Conservation (phyloP, 2,113 vertebrate genomes). For the Pterocles orientalis region DNA sequence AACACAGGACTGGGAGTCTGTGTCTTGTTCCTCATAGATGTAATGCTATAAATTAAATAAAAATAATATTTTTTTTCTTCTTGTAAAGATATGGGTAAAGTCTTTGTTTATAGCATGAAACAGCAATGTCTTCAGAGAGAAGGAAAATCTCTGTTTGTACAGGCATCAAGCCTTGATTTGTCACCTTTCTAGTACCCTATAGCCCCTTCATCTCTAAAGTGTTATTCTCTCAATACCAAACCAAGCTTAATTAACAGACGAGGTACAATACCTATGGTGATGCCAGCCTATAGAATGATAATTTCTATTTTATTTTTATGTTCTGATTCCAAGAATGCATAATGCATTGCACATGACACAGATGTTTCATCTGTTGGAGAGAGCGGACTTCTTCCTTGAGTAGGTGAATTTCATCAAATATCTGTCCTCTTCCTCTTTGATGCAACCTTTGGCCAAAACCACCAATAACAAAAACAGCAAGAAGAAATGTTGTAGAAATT, state of each 20-base stretch:
- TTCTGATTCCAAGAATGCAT: not conserved
- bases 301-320: not conserved
- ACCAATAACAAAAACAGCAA: not conserved
- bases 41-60: not conserved
- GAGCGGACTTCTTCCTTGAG: not conserved
- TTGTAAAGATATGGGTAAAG: not conserved
- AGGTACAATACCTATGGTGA: not conserved
- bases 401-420: constrained; percentile 13
- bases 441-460: not conserved
- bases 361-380: not conserved
- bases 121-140: not conserved
- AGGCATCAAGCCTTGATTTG: not conserved
- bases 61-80: not conserved
- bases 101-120: not conserved
- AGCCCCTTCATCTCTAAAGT: not conserved
- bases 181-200: not conserved
- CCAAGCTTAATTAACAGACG: not conserved
- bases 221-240: not conserved
- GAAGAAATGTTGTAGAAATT: not conserved
- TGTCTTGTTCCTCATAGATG: not conserved
- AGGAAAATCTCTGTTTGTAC: not conserved
- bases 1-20: not conserved
- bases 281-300: not conserved
- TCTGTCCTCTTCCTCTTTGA: not conserved
- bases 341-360: not conserved